Evolutionary conservation across 2,113 vertebrate genomes (phyloP).

Genomic region (Myocastor coypus): DNA sequence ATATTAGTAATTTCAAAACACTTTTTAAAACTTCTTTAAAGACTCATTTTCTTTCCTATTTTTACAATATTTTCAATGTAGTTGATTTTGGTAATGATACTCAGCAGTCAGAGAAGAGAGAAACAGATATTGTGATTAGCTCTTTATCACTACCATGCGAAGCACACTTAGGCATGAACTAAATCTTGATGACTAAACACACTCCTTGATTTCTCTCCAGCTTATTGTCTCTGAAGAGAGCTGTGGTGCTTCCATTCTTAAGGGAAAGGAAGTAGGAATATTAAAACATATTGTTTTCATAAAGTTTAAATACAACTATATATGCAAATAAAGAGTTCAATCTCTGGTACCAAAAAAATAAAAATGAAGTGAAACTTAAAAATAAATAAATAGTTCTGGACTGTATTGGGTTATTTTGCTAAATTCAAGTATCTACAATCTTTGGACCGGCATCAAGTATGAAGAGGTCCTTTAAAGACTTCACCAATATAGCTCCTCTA

Average conservation of each 20-base stretch:
- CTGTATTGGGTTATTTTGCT: too few relatives aligned
- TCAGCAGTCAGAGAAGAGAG: conserved; percentile 52
- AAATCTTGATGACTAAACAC: conserved; percentile 16
- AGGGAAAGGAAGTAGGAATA: conserved; percentile 20
- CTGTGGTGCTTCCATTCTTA: neutral
- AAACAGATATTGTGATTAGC: conserved; percentile 57
- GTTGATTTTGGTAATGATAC: conserved; percentile 67
- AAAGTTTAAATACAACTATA: conserved; percentile 9
- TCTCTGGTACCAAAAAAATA: too few relatives aligned
- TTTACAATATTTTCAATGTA: conserved; percentile 54
- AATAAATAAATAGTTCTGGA: neutral
- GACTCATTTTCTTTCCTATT: conserved; percentile 62
- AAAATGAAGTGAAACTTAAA: too few relatives aligned
- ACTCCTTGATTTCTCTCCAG: conserved; percentile 24
- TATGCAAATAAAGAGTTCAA: neutral
- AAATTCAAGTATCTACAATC: too few relatives aligned
- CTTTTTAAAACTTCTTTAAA: conserved; percentile 38
- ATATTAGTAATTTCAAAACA: conserved; percentile 64
- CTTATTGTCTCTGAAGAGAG: conserved; percentile 47
- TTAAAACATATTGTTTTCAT: neutral
- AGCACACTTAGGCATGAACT: neutral
- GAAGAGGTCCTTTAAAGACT: too few relatives aligned
- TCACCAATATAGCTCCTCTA: too few relatives aligned
- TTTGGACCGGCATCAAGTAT: too few relatives aligned
- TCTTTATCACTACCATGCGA: neutral